Evolutionary conservation across 1,140 invertebrate species (phyloP).

Genomic region (Drosophila bocki): DNA sequence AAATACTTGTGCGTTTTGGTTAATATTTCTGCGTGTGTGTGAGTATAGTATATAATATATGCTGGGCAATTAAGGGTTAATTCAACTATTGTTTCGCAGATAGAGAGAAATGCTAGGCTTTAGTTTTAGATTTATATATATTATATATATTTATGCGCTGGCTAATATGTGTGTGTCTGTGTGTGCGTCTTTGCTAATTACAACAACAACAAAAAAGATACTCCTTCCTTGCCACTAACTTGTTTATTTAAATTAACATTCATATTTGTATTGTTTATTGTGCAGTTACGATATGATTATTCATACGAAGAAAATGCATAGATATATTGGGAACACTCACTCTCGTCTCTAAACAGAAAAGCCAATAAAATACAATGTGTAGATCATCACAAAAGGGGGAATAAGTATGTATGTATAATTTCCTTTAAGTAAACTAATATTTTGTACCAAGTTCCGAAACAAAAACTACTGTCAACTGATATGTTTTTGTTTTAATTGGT

Average conservation of each 20-base stretch:
- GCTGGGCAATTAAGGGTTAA: slow-evolving; percentile 29
- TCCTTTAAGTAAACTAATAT: slow-evolving; percentile 32
- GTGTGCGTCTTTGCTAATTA: slow-evolving; percentile 54
- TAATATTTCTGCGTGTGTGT: slow-evolving; percentile 35
- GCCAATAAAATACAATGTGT: slow-evolving; percentile 12
- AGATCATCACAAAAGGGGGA: slow-evolving; percentile 27
- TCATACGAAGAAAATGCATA: slow-evolving; percentile 57
- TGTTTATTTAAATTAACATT: slow-evolving; percentile 40
- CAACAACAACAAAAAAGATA: slow-evolving; percentile 66
- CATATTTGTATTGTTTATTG: slow-evolving; percentile 57
- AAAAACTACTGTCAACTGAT: slow-evolving; percentile 53
- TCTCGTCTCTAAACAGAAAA: slow-evolving; percentile 14
- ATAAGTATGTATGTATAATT: slow-evolving; percentile 5
- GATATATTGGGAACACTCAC: slow-evolving; percentile 15
- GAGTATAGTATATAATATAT: slow-evolving; percentile 38
- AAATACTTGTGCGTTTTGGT: slow-evolving; percentile 36
- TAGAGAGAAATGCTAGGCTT: slow-evolving; percentile 51
- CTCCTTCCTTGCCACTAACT: slow-evolving; percentile 25
- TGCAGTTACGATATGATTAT: slow-evolving; percentile 76
- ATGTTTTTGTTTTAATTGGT: slow-evolving; percentile 40
- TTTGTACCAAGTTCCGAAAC: slow-evolving; percentile 51
- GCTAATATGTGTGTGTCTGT: slow-evolving; percentile 32
- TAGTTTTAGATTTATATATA: slow-evolving; percentile 38
- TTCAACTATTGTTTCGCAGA: slow-evolving; percentile 48
- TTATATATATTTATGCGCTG: slow-evolving; percentile 15